These are phyloP conservation scores for Lytechinus variegatus DNA, from an alignment of 35 echinoderm and acorn worm genomes.

Conservation along the genomic window DNA sequence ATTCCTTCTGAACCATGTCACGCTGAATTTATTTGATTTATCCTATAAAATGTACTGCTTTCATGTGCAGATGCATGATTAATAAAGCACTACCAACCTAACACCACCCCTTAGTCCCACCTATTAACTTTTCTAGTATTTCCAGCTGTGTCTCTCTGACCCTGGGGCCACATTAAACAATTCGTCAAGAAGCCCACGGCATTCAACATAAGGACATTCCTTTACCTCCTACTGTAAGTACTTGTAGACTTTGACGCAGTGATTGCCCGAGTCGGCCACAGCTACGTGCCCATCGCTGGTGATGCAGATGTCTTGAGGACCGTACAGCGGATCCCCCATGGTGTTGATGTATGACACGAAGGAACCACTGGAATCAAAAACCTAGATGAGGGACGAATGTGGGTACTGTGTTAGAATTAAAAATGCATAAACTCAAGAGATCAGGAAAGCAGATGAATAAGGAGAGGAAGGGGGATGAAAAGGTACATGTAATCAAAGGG, in stretches of 20 bases:
- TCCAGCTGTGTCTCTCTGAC: conserved; percentile 56
- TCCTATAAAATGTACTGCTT: background rate
- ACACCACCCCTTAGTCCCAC: conserved; percentile 35
- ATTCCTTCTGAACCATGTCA: background rate
- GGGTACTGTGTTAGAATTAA: background rate
- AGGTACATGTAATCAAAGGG: too few species aligned
- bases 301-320: conserved; percentile 86
- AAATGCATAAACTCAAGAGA: background rate
- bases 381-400: conserved; percentile 29
- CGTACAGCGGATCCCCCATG: conserved; percentile 90
- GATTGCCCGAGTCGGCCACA: conserved; percentile 95
- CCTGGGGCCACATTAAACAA: conserved; percentile 50
- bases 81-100: background rate
- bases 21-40: background rate
- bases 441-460: background rate
- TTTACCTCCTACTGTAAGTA: conserved; percentile 99
- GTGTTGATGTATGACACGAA: conserved; percentile 98
- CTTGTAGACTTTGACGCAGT: conserved; percentile 99
- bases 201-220: conserved; percentile 96
- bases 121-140: conserved; percentile 29
- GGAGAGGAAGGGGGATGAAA: background rate
- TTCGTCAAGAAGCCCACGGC: conserved; percentile 87
- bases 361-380: conserved; percentile 90
- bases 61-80: background rate
- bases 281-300: conserved; percentile 95